Conservation (phyloP, 1,140 invertebrate species). For the Drosophila azteca region DNA sequence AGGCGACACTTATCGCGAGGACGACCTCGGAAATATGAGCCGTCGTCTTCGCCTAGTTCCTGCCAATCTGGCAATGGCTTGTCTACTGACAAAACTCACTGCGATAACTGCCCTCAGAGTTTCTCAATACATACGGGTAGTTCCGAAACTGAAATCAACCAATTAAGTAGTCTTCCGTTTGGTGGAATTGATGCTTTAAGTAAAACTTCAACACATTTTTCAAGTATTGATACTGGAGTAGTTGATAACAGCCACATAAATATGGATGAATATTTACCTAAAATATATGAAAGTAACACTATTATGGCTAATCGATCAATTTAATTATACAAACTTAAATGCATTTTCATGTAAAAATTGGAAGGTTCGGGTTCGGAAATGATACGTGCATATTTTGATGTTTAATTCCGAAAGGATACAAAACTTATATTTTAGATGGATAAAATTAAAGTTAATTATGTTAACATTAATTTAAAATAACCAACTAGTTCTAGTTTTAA, state of each 20-base stretch:
- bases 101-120: conserved; percentile 64
- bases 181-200: conserved; percentile 60
- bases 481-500: too few relatives aligned
- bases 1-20: conserved; percentile 97
- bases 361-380: conserved; percentile 51
- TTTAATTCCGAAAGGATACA: conserved; percentile 13
- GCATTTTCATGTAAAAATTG: conserved; percentile 15
- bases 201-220: conserved; percentile 49
- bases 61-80: conserved; percentile 55
- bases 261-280: conserved; percentile 29
- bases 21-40: conserved; percentile 97
- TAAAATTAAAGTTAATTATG: too few relatives aligned
- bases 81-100: conserved; percentile 57
- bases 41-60: conserved; percentile 86
- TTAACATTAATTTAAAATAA: too few relatives aligned
- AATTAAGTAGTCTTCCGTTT: conserved; percentile 44
- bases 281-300: conserved; percentile 35
- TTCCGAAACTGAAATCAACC: conserved; percentile 40
- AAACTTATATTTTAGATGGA: too few relatives aligned
- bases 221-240: conserved; percentile 26
- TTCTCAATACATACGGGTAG: conserved; percentile 35
- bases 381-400: conserved; percentile 35
- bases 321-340: conserved; percentile 22
- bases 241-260: conserved; percentile 26
- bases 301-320: conserved; percentile 35